Conservation (phyloP, 1,140 invertebrate species). For the Euura saliciscinereae region DNA sequence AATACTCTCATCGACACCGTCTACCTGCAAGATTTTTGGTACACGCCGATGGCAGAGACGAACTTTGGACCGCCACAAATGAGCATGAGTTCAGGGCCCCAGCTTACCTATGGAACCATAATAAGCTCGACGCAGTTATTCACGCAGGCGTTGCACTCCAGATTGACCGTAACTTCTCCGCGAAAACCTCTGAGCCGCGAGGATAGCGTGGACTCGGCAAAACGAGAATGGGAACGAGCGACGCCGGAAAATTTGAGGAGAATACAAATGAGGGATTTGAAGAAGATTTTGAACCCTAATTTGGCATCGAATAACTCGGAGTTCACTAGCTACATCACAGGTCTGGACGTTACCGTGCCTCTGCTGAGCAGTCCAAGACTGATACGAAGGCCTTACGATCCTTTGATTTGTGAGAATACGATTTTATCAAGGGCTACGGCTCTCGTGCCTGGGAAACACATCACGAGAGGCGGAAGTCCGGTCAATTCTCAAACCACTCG, state of each 20-base stretch:
- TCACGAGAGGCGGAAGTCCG: conserved; percentile 32
- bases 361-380: conserved; percentile 50
- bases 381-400: conserved; percentile 53
- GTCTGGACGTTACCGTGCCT: conserved; percentile 49
- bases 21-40: conserved; percentile 56
- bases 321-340: conserved; percentile 46
- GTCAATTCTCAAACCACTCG: conserved; percentile 22
- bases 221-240: conserved; percentile 52
- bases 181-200: conserved; percentile 31
- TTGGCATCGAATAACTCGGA: conserved; percentile 16
- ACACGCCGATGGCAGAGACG: conserved; percentile 56
- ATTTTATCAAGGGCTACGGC: conserved; percentile 53
- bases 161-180: conserved; percentile 3
- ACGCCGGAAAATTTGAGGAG: conserved; percentile 48
- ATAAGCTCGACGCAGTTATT: conserved; percentile 58
- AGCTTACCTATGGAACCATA: conserved; percentile 55
- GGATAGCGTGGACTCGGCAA: conserved; percentile 49
- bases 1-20: conserved; percentile 56
- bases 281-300: conserved; percentile 40
- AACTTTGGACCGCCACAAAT: conserved; percentile 58
- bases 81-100: conserved; percentile 53
- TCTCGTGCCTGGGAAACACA: conserved; percentile 39
- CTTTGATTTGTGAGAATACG: conserved; percentile 56
- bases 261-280: conserved; percentile 49
- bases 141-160: conserved; percentile 51